Evolutionary conservation across 2,113 vertebrate genomes (phyloP), one percentile per base, ranked within the genome.

Genomic region (Pluvianellus socialis): DNA sequence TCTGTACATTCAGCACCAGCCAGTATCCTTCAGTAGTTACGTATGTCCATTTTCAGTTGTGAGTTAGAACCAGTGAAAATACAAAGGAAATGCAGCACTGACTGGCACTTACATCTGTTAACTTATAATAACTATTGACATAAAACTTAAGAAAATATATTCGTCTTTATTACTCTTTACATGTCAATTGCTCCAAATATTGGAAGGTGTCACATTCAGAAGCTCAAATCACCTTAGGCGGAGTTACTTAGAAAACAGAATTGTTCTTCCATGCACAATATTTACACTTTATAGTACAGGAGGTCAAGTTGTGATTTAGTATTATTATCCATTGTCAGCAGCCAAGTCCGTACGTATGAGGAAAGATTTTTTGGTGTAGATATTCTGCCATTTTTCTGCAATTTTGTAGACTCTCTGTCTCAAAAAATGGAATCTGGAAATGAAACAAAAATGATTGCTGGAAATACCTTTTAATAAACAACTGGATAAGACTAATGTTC

Each of bases 351-450:
- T 96, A 97, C 3, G 97, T 98, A 88, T 97, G 97, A 92, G 99
- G 98, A 94, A 99, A 99, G 9, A 99, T 97, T 79, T 99, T 99
- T 89, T 98, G 98, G 66, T 99, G 99, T 86, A 99, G 98, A 94
- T 99, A 99, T 26, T 98, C 97, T 75, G 99, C 98, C 66, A 98
- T 71, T 10, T 98, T 96, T 24, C 55, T 92, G 73, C 94, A 96
- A 85, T 72, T 97, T 3, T 67, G 70, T n/a, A 99, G 95, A 72
- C 76, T 81, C 66, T 99, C 98, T 95, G 98, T 93, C 90, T 99
- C 99, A 94, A 98, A 98, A 95, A 98, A 99, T 16, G 99, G 99
- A 92, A 99, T 98, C 99, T 99, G 82, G 20, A 97, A 96, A 63
- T 24, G 42, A 74, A 97, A 92, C 6, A 92, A 85, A 89, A 53